Conservation (phyloP, 2,113 vertebrate genomes). For the Pedetes capensis region DNA sequence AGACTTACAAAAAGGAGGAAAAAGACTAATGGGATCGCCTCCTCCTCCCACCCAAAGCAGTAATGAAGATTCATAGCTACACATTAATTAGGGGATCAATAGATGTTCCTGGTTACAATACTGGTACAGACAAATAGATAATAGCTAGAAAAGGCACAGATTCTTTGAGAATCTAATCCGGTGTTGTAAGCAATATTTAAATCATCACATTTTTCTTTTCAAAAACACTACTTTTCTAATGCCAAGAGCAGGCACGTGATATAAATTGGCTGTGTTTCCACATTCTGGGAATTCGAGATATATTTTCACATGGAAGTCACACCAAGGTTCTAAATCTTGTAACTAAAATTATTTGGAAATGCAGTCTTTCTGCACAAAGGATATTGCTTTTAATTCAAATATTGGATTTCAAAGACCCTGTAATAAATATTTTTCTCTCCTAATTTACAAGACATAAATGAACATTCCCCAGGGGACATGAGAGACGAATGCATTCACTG, state of each 20-base stretch:
- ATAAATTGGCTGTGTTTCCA: slow-evolving; percentile 8
- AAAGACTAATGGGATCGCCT: slow-evolving; percentile 71
- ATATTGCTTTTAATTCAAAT: not conserved
- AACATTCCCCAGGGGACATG: not conserved
- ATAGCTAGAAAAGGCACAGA: slow-evolving; percentile 55
- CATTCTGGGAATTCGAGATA: slow-evolving; percentile 5
- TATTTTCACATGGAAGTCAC: slow-evolving; percentile 35
- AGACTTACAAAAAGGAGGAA: slow-evolving; percentile 59
- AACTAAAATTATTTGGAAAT: slow-evolving; percentile 26
- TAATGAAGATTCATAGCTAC: slow-evolving; percentile 77
- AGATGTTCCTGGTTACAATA: slow-evolving; percentile 60
- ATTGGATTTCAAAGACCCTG: not conserved
- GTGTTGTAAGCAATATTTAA: slow-evolving; percentile 59
- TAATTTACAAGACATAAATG: not conserved
- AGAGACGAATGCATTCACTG: not conserved
- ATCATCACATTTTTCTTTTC: slow-evolving; percentile 37
- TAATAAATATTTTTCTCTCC: not conserved
- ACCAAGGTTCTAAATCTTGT: not conserved
- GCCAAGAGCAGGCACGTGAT: slow-evolving; percentile 23
- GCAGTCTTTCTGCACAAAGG: not conserved
- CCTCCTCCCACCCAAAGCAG: slow-evolving; percentile 12
- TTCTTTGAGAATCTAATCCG: slow-evolving; percentile 36
- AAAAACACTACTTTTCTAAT: slow-evolving; percentile 54
- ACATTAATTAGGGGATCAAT: slow-evolving; percentile 77
- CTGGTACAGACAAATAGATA: slow-evolving; percentile 61